A percentile compares a stretch with the other conserved stretches of the same genome.
These are phyloP conservation scores for Actenoides lindsayi DNA, from an alignment of 2,113 vertebrate species.

Conservation along the genomic window DNA sequence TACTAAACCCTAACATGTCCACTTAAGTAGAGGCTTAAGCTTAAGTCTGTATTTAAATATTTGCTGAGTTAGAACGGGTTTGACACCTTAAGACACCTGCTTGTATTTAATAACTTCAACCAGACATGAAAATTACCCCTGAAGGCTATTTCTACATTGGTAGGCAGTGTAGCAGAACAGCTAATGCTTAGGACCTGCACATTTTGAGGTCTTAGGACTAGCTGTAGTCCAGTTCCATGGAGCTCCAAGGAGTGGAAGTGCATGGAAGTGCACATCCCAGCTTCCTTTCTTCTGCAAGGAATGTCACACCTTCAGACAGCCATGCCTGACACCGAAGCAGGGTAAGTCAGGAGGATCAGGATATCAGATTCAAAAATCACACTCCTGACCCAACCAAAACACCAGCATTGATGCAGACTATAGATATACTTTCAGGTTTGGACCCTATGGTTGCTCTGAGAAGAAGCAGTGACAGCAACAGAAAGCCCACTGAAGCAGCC, in stretches of 20 bases:
- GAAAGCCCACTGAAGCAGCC: background rate
- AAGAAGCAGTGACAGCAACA: background rate
- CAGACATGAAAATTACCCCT: background rate
- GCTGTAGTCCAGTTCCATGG: background rate
- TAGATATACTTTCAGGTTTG: background rate
- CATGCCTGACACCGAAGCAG: background rate
- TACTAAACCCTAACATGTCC: background rate
- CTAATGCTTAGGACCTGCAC: background rate
- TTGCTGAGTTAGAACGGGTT: background rate
- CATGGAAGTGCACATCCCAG: background rate
- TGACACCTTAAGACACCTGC: background rate
- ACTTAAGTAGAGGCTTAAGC: background rate
- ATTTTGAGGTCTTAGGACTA: background rate
- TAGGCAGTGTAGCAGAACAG: background rate
- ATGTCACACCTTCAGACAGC: background rate
- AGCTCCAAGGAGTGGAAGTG: background rate
- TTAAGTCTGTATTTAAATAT: background rate
- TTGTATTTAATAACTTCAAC: background rate
- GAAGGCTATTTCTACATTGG: background rate
- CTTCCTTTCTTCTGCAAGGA: background rate
- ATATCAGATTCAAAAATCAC: background rate
- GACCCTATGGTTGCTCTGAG: background rate
- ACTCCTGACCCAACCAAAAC: background rate
- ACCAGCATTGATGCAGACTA: background rate
- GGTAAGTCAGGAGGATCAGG: background rate